Evolutionary conservation across 2,888 invertebrate species (phyloP), one percentile per base, ranked within the genome.

Genomic region (Caenorhabditis uteleia): DNA sequence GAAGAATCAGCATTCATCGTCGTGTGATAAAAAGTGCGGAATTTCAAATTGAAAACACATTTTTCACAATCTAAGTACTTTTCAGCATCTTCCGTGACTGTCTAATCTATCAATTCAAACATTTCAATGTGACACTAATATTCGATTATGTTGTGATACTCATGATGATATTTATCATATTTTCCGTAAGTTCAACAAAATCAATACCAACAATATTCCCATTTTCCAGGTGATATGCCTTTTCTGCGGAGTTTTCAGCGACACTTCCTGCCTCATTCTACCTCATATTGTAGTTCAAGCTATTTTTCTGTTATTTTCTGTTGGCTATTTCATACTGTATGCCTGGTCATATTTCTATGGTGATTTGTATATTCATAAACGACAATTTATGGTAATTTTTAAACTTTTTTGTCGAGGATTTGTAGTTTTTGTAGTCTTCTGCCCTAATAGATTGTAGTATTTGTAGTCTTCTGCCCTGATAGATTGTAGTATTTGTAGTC

Each of bases 321-420:
- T 78, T 20, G 77, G 74, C 8, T 79, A 80, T 46, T 80, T 80
- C 44, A 33, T 77, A 10, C 64, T 79, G 26, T 78, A 80, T 49
- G 80, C 80, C 0, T 80, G 77, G 73, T 72, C 74, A 7, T 80
- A 80, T 58, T 77, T 80, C 54, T 77, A 80, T 49, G 80, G 74
- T 23, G 80, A 80, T 53, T 50, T 80, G 10, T 71, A 77, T 51
- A 71, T 67, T 1, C 72, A 79, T 40, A 49, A 68, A 23, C 36
- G 68, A 20, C 40, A 48, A 5, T 80, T 79, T 50, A 58, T 67
- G 67, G 77, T 77, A 54, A 18, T n/a, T n/a, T n/a, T n/a, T n/a
- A n/a, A n/a, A n/a, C n/a, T n/a, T n/a, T n/a, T 23, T 10, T 43
- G 29, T 27, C 27, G 7, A 3, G n/a, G n/a, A n/a, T n/a, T n/a